Percentiles rank a stretch among this genome's conserved stretches.
phyloP scores from a whole-genome alignment of 2,797 vertebrate species.

The Mergus octosetaceus region DNA sequence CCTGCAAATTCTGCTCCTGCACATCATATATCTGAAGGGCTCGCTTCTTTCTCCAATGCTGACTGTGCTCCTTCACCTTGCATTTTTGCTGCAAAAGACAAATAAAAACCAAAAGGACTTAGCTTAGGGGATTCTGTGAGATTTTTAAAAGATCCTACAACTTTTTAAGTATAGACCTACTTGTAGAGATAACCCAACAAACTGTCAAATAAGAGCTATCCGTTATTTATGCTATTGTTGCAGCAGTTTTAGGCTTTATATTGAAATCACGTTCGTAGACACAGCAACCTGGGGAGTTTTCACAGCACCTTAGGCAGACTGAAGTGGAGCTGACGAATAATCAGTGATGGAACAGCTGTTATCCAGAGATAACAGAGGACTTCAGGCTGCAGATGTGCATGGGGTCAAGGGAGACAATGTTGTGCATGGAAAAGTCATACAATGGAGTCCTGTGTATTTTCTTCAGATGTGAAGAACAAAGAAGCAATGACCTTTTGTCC shows the following conservation, averaged over 20 bases:
- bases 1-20: slow-evolving; percentile 14
- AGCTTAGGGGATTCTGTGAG: background rate
- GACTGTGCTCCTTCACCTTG: background rate
- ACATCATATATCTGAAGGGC: background rate
- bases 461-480: slow-evolving; percentile 67
- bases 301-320: slow-evolving; percentile 57
- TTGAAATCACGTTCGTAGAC: background rate
- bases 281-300: slow-evolving; percentile 30
- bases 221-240: background rate
- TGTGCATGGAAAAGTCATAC: slow-evolving; percentile 54
- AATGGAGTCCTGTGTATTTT: slow-evolving; percentile 67
- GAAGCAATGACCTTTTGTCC: slow-evolving; percentile 45
- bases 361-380: slow-evolving; percentile 67
- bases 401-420: slow-evolving; percentile 57
- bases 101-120: background rate
- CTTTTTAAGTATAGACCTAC: background rate
- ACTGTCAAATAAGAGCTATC: background rate
- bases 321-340: slow-evolving; percentile 62
- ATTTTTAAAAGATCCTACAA: background rate
- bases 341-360: slow-evolving; percentile 69
- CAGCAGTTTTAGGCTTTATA: background rate
- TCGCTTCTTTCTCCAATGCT: background rate
- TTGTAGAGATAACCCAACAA: background rate
- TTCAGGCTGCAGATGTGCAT: slow-evolving; percentile 67
- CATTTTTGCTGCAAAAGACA: slow-evolving; percentile 12